These are phyloP conservation scores for Rhopalosiphum nymphaeae DNA, from an alignment of 2,888 invertebrate species.

Conservation along the genomic window DNA sequence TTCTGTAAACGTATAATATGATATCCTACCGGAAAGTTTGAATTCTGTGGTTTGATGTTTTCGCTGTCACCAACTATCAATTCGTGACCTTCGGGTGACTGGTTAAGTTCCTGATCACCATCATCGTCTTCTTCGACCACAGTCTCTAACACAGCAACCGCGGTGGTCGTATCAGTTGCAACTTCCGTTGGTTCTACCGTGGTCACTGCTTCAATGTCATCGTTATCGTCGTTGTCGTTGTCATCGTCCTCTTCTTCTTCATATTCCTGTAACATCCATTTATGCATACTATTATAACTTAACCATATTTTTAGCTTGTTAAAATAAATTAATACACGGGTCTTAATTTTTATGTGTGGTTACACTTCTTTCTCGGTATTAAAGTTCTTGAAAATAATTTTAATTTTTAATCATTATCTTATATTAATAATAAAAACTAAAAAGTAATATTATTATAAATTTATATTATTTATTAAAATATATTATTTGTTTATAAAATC, in stretches of 20 bases:
- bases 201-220: neutral
- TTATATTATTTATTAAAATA: neutral
- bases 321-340: neutral
- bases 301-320: neutral
- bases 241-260: neutral
- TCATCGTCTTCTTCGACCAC: slow-evolving; percentile 41
- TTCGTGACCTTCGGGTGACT: neutral
- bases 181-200: neutral
- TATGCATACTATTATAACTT: neutral
- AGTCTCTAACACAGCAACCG: slow-evolving; percentile 1
- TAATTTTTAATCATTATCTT: neutral
- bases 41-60: neutral
- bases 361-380: neutral
- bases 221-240: neutral
- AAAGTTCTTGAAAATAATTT: neutral
- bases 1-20: neutral
- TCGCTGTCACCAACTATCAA: neutral
- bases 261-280: neutral
- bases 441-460: neutral
- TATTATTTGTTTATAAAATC: neutral
- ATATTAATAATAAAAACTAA: neutral
- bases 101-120: neutral
- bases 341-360: neutral
- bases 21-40: neutral
- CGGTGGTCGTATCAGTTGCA: neutral